A percentile compares a stretch with the other conserved stretches of the same genome.
phyloP scores from a whole-genome alignment of 2,888 invertebrate genomes.

The Pollenia labialis region DNA sequence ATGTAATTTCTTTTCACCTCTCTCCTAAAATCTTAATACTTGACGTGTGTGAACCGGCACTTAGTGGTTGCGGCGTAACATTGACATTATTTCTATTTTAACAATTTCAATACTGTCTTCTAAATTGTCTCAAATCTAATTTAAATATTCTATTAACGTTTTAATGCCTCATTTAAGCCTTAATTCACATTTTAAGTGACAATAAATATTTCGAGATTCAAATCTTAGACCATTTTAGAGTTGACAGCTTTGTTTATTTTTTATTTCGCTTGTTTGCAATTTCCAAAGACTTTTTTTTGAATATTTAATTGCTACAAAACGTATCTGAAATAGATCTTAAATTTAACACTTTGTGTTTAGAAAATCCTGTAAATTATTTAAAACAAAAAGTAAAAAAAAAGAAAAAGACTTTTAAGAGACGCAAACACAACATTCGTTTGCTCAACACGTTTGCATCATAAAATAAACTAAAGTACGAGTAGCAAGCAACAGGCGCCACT shows the following conservation, averaged over 20 bases:
- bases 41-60: too few species aligned
- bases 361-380: slow-evolving; percentile 28
- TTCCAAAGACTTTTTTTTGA: slow-evolving; percentile 28
- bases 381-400: neutral
- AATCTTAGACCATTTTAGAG: slow-evolving; percentile 7
- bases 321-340: slow-evolving; percentile 32
- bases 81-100: too few species aligned
- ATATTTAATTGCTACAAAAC: slow-evolving; percentile 43
- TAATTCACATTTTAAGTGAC: neutral
- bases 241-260: slow-evolving; percentile 29
- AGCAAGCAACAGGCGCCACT: slow-evolving; percentile 70
- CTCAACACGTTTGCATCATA: slow-evolving; percentile 69
- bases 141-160: slow-evolving; percentile 39
- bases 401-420: neutral
- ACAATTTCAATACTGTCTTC: too few species aligned
- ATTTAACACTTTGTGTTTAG: slow-evolving; percentile 37
- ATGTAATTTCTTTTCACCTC: too few species aligned
- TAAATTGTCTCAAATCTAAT: neutral
- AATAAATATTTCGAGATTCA: slow-evolving; percentile 52
- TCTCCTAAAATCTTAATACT: too few species aligned
- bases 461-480: slow-evolving; percentile 61
- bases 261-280: neutral
- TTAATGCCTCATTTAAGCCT: slow-evolving; percentile 23
- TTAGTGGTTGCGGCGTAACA: too few species aligned
- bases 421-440: slow-evolving; percentile 34